Evolutionary conservation across 2,113 vertebrate genomes (phyloP), one percentile per base, ranked within the genome.

Genomic region (Agapornis roseicollis): DNA sequence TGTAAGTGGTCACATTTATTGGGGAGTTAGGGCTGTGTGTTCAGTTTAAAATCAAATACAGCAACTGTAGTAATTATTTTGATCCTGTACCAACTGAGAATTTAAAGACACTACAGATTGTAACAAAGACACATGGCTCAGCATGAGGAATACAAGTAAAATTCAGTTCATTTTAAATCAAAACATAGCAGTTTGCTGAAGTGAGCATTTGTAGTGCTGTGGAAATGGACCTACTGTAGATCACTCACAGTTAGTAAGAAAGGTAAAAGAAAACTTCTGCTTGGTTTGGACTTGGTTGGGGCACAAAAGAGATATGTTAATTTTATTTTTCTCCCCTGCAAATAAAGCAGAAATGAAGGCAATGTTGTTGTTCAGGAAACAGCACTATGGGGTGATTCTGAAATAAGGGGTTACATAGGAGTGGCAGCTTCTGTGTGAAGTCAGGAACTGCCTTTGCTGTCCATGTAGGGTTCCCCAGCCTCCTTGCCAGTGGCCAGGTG

Each of bases 401-500:
- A 50, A 85, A 41, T 13, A 8, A 49, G 17, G 15, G 11, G 6
- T 65, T 61, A 20, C 14, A 3, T 7, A 17, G 64, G 28, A 39
- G 25, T 37, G 39, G 16, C 33, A 60, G 29, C 68, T 80, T n/a
- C 1, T 1, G 4, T 46, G 33, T 18, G 42, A 46, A 41, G 42
- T 20, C 0, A 1, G n/a, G 37, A 63, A 11, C 33, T 47, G 37
- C 28, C 55, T 28, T 68, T 3, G 2, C 27, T 50, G 53, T 6
- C 46, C 7, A 9, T 7, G 3, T 4, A 9, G 24, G 27, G 78
- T 7, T 68, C 41, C 24, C 8, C 17, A 27, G 7, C 18, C 13
- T 69, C 29, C 5, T 8, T 49, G 15, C 9, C 0, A 0, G n/a
- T 0, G 3, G 13, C 18, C n/a, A 35, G 33, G 22, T 2, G 4